A percentile compares a stretch with the other conserved stretches of the same genome.
phyloP scores from a whole-genome alignment of 2,113 vertebrate genomes.

The Illadopsis cleaveri region DNA sequence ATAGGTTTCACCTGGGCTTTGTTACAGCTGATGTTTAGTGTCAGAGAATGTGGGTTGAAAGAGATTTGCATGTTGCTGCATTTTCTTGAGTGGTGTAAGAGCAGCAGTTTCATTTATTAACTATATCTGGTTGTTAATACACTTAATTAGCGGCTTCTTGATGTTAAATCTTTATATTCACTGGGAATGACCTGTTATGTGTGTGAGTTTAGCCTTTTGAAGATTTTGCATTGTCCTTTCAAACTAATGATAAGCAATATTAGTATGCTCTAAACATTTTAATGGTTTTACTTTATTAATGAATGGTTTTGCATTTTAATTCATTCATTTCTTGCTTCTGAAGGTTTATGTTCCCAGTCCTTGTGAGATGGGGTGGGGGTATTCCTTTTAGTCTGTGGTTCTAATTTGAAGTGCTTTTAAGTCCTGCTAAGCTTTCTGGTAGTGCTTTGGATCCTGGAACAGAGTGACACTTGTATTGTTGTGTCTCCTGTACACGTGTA shows the following conservation, averaged over 20 bases:
- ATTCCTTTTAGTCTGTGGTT: neutral
- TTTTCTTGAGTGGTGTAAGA: neutral
- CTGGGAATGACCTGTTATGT: neutral
- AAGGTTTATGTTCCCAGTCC: neutral
- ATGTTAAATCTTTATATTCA: neutral
- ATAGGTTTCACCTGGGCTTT: neutral
- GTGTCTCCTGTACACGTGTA: neutral
- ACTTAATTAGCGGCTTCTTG: neutral
- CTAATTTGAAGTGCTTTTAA: neutral
- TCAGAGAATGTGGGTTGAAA: neutral
- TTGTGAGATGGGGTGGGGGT: neutral
- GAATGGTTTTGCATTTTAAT: neutral
- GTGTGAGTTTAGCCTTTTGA: neutral
- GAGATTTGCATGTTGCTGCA: neutral
- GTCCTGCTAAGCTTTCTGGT: neutral
- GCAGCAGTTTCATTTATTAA: neutral
- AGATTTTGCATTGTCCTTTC: neutral
- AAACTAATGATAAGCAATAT: neutral
- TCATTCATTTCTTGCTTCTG: neutral
- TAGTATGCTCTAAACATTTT: neutral
- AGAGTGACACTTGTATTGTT: neutral
- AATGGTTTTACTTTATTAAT: neutral
- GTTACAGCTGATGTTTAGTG: neutral
- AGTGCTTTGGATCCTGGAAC: neutral
- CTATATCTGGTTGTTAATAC: neutral